Evolutionary conservation across 2,888 invertebrate genomes (phyloP), one percentile per base, ranked within the genome.

Genomic region (Coecobrya sp.): DNA sequence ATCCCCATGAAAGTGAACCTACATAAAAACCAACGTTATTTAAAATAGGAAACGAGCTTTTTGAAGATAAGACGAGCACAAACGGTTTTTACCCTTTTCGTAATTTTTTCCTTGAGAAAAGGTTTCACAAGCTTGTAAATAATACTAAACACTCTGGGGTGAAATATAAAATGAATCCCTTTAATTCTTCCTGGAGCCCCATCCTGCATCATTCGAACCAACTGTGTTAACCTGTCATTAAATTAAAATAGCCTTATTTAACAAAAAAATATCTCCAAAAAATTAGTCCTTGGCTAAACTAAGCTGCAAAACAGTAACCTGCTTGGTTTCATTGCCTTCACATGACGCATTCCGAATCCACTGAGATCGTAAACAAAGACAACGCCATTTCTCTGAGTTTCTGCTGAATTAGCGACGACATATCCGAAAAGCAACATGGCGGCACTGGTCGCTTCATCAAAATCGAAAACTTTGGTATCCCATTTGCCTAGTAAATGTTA

Each of bases 1-100:
- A 25, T 89, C 68, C 10, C 94, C 94, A 59, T 94, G 94, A 59
- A 94, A 93, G 68, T 87, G 85, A 16, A 94, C 91, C 94, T 42
- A 76, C 10, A 10, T 19, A 13, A 62, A n/a, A n/a, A n/a, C n/a
- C n/a, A n/a, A n/a, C n/a, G n/a, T 36, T 36, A 7, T 36, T 36
- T 36, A 36, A 36, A 36, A 36, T 36, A n/a, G n/a, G n/a, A n/a
- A n/a, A n/a, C n/a, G n/a, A n/a, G n/a, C n/a, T n/a, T n/a, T n/a
- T n/a, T n/a, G n/a, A n/a, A n/a, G n/a, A n/a, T n/a, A n/a, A n/a
- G n/a, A n/a, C n/a, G n/a, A n/a, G n/a, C n/a, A n/a, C n/a, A n/a
- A n/a, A n/a, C n/a, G n/a, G n/a, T n/a, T n/a, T n/a, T n/a, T 89
- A 89, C 89, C 70, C 89, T 59, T 36, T 82, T 89, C 19, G 89